These are phyloP conservation scores for Papilio protenor DNA, from an alignment of 2,888 invertebrate genomes.

Conservation along the genomic window DNA sequence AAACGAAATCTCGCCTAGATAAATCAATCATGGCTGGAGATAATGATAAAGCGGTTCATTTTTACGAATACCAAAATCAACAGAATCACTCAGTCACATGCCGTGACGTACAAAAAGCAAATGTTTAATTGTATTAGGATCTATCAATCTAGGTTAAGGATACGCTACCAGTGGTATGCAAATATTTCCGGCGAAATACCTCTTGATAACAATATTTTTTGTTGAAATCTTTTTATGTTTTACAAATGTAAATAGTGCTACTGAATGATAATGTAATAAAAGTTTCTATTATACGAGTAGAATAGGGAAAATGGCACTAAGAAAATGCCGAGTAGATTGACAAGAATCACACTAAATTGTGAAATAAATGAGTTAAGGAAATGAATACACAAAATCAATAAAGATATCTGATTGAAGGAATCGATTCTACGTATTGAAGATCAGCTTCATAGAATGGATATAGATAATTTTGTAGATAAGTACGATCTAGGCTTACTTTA, in stretches of 20 bases:
- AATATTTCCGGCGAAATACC: constrained; percentile 44
- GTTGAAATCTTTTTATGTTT: constrained; percentile 28
- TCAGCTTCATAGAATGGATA: not conserved
- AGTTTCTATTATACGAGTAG: no score
- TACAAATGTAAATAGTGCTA: constrained; percentile 36
- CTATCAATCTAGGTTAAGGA: constrained; percentile 62
- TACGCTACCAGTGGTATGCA: constrained; percentile 40
- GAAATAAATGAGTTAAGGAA: not conserved
- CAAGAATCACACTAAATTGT: not conserved
- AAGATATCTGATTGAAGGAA: not conserved
- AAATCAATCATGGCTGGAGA: constrained; percentile 75
- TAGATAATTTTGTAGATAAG: constrained; percentile 18
- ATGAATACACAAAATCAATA: not conserved
- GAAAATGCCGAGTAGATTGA: not conserved
- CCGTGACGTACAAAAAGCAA: constrained; percentile 60
- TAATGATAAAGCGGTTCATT: constrained; percentile 64
- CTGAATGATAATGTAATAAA: constrained; percentile 12
- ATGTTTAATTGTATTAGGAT: constrained; percentile 61
- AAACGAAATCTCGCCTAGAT: constrained; percentile 58
- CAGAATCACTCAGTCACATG: constrained; percentile 69
- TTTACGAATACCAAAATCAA: constrained; percentile 57
- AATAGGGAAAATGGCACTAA: not conserved
- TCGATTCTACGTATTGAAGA: not conserved
- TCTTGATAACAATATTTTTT: constrained; percentile 37
- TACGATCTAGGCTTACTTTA: not conserved